Evolutionary conservation across 2,888 invertebrate genomes (phyloP), one percentile per base, ranked within the genome.

Genomic region (Drosophila siamana): DNA sequence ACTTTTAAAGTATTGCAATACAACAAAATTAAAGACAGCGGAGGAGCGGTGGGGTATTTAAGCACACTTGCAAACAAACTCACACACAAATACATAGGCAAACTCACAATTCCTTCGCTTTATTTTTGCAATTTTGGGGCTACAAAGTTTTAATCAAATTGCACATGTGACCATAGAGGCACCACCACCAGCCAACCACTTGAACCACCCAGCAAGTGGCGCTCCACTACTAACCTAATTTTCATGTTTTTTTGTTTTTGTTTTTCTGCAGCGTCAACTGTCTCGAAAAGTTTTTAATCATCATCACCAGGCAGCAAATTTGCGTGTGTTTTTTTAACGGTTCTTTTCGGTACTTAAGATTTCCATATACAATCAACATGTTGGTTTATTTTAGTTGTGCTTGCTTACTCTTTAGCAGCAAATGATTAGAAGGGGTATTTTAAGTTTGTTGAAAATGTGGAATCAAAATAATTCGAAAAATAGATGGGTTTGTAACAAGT

Each of bases 221-320:
- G 38, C 30, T 55, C n/a, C 52, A 36, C 59, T 38, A 50, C 52
- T 69, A 76, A 73, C 75, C 75, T 60, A 65, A 76, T 73, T 76
- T 69, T 38, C 26, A 26, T 60, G 60, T n/a, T 16, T 55, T 77
- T 33, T 33, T 30, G 4, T n/a, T n/a, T n/a, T n/a, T 30, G 9
- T 59, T 74, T 85, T 83, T 65, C 50, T 64, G 80, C 78, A 72
- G 54, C 80, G 86, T 80, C 81, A 83, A 83, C 81, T 80, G 83
- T 69, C 86, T 84, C 77, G 26, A 69, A 77, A 77, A 79, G 65
- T 83, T 83, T 83, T 83, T 83, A 86, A 83, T 83, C 83, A 83
- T 80, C 84, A 81, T 86, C 68, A 56, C 48, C 67, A 63, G 55
- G 54, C 77, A 57, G 61, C 51, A 69, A 55, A 69, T 66, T 75